Base-by-base conservation (phyloP, 2,113 vertebrate genomes). In the Scolopax mira region DNA sequence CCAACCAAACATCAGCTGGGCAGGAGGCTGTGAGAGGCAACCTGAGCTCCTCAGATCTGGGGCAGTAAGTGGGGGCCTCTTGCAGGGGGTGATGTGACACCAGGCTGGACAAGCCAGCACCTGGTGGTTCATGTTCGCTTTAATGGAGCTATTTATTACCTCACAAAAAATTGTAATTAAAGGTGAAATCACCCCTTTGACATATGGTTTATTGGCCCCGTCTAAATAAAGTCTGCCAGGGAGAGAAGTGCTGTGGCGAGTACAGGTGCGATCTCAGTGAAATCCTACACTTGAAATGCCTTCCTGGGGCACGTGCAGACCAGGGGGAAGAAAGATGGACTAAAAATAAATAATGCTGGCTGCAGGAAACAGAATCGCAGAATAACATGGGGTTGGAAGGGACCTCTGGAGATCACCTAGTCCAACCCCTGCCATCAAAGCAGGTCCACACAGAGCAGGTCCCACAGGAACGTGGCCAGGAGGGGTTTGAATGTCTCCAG, bases 1-100 rank as follows among this genome's bases (percentile, higher is more conserved):
- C 37, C 2, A 1, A 0, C 0, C 0, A 13, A 70, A 41, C 79
- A 28, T 10, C 3, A 2, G 25, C 41, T 16, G 24, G 41, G 27
- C 67, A 86, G 31, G 13, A 35, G 24, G 52, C 12, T 57, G 35
- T 4, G 31, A 42, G 35, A 5, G 54, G 42, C 79, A 83, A 15
- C 4, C 9, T 37, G 84, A 51, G 64, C 10, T 70, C 12, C 48
- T 12, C 62, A 33, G 60, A n/a, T 27, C 48, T 58, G 22, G 10
- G 2, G 17, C 33, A 52, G 42, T 13, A 25, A 37, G 49, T 5
- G 18, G n/a, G 49, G 52, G 69, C 4, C 42, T 61, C 79, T 28
- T 35, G 39, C 2, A 12, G 44, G 79, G 49, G 39, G 25, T 10
- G 52, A 75, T 2, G 14, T 35, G 70, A 33, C 35, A 27, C 27